These are phyloP conservation scores for Tineola bisselliella DNA, from an alignment of 2,888 invertebrate genomes.

Conservation along the genomic window DNA sequence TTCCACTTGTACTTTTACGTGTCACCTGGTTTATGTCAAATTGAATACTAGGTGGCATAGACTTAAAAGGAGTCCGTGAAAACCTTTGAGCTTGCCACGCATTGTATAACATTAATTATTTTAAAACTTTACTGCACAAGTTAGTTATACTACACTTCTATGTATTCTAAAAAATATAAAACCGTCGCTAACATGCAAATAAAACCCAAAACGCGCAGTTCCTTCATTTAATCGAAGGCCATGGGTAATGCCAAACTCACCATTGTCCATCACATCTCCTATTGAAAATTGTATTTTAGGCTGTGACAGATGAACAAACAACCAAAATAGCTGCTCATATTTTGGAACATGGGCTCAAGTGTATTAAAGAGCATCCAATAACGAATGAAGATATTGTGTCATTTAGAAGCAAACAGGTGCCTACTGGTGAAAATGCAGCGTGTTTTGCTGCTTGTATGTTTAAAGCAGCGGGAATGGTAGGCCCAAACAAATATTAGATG, in stretches of 20 bases:
- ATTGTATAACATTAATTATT: too few species aligned
- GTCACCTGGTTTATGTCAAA: too few species aligned
- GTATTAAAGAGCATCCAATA: constrained; percentile 33
- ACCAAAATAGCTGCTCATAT: constrained; percentile 30
- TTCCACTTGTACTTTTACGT: too few species aligned
- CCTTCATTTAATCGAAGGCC: constrained; percentile 10
- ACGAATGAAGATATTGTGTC: constrained; percentile 29
- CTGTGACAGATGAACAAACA: constrained; percentile 28
- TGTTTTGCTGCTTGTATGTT: constrained; percentile 40
- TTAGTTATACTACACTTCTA: too few species aligned
- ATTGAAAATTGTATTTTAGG: too few species aligned
- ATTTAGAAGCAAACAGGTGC: constrained; percentile 33
- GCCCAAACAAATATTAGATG: too few species aligned
- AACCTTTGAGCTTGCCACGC: too few species aligned
- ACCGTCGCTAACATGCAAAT: background rate
- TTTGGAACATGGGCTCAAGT: constrained; percentile 29
- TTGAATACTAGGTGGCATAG: too few species aligned
- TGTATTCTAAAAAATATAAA: background rate
- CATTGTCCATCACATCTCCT: background rate
- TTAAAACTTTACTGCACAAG: too few species aligned
- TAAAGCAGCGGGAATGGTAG: constrained; percentile 36
- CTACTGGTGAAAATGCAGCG: constrained; percentile 30
- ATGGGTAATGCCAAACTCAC: constrained; percentile 1
- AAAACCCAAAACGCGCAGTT: constrained; percentile 8
- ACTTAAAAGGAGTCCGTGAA: too few species aligned